Evolutionary conservation across 2,888 invertebrate species (phyloP), one percentile per base, ranked within the genome.

Genomic region (Seira ritae): DNA sequence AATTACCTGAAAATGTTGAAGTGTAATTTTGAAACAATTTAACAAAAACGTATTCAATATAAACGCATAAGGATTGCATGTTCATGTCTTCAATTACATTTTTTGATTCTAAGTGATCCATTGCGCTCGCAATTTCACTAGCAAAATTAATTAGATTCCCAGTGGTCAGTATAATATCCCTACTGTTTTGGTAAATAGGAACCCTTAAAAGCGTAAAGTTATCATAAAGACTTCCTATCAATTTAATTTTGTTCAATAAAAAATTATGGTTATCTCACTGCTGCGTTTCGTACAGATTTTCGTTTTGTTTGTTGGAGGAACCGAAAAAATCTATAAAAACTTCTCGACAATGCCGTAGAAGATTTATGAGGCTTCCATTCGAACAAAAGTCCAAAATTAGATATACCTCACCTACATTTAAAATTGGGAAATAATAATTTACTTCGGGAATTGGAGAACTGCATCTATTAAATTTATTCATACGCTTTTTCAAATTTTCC

Each of bases 351-450:
- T 37, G 8, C 12, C 73, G 42, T 3, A 84, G 42, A 19, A 80
- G 71, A 6, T 65, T 67, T 0, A 80, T 65, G 0, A 84, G 55
- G 50, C 55, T 80, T 37, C 84, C 84, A 55, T 80, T 84, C 0
- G 78, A 66, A 46, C 84, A 84, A 42, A 62, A 84, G 24, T 84
- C 84, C 1, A 84, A 65, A 10, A 84, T n/a, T 37, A 84, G 72
- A 23, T 72, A 75, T 4, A 77, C 80, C 65, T 84, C 84, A 42
- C 74, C 84, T 84, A 17, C 8, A n/a, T n/a, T n/a, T n/a, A n/a
- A n/a, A n/a, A n/a, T n/a, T n/a, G n/a, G n/a, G n/a, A n/a, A n/a
- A n/a, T n/a, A n/a, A n/a, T n/a, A n/a, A n/a, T n/a, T n/a, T n/a
- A n/a, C n/a, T n/a, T n/a, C n/a, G n/a, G n/a, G n/a, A n/a, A n/a